Evolutionary conservation across 2,888 invertebrate genomes (phyloP).

Genomic region (Stramonita haemastoma): DNA sequence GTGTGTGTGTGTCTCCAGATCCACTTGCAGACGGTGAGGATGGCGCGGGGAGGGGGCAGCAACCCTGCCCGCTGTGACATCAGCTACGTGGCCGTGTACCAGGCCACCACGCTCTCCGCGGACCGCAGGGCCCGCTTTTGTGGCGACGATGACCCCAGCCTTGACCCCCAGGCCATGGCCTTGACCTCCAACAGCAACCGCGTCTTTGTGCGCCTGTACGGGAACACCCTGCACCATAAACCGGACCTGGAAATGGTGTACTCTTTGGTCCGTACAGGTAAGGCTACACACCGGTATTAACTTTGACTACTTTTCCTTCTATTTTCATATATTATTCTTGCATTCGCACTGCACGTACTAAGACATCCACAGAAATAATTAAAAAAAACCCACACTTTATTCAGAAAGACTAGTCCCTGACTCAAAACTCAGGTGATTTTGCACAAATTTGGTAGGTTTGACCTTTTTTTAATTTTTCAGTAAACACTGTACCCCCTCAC

Average conservation of each 20-base stretch:
- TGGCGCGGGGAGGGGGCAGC: constrained; percentile 36
- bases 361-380: no score
- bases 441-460: no score
- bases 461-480: no score
- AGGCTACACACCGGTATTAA: neutral
- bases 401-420: no score
- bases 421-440: no score
- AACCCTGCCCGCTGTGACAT: constrained; percentile 58
- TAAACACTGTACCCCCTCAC: no score
- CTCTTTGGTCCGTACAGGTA: constrained; percentile 57
- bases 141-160: constrained; percentile 51
- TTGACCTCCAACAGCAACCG: constrained; percentile 64
- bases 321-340: no score
- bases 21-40: constrained; percentile 45
- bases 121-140: constrained; percentile 53
- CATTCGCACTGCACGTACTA: no score
- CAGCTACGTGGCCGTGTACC: constrained; percentile 71
- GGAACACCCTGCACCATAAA: constrained; percentile 55
- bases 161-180: constrained; percentile 52
- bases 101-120: constrained; percentile 62
- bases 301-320: no score
- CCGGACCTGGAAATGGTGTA: constrained; percentile 62
- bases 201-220: constrained; percentile 66
- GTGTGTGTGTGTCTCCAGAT: constrained; percentile 40
- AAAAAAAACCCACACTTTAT: no score